Evolutionary conservation across 1,140 invertebrate species (phyloP), one percentile per base, ranked within the genome.

Genomic region (Rhagoletis pomonella): DNA sequence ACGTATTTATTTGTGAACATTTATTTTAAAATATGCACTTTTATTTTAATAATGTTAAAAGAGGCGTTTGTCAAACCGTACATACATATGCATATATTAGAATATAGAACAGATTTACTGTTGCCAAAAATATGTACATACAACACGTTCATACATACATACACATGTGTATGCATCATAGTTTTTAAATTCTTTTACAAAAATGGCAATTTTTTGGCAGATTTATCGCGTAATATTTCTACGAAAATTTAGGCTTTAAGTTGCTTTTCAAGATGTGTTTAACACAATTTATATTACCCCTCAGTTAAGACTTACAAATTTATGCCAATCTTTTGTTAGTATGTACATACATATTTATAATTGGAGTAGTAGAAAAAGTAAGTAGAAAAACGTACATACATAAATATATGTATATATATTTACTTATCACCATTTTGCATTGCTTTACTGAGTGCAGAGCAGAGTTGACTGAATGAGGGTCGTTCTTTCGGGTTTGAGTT

Each of bases 401-500:
- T 29, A 29, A 0, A 29, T 29, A 29, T 29, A 65, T 65, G 4
- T 65, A n/a, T 84, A 42, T 12, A 58, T 42, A 87, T 19, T 88
- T 88, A 88, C 84, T 92, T 92, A 67, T 93, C 91, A 59, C 89
- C 89, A 87, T 85, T 90, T 88, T 93, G 92, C 90, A 93, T 92
- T 62, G 91, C 89, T 90, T 93, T 93, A 89, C 91, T 91, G 10
- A 93, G 88, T 14, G 91, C 91, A 19, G 92, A 88, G 29, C 90
- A 90, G 69, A 93, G 87, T 88, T 93, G 92, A 87, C 92, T 93
- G 87, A 95, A 95, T 4, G 94, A 94, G 3, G 95, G 96, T 88
- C 96, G 93, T 86, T 96, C 95, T 87, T 95, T 94, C 9, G 95
- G 95, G 91, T 94, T 94, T 17, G 93, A 91, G 4, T 94, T 93